These are phyloP conservation scores for Pseudomugil gertrudae DNA, from an alignment of 2,797 vertebrate genomes.

Conservation along the genomic window DNA sequence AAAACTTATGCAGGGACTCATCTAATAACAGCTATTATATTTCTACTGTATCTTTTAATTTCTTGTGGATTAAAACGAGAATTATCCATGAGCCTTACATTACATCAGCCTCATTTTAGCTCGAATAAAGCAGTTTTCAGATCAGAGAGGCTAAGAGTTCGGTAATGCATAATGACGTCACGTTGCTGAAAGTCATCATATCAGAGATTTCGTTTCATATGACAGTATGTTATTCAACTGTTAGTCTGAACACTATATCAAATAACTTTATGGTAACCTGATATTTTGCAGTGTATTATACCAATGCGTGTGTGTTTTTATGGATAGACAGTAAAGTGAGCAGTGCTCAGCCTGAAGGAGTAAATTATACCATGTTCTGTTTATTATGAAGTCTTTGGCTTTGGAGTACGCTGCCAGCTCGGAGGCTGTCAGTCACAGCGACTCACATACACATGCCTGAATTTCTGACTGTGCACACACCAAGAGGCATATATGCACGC, in stretches of 20 bases:
- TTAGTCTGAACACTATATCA: not conserved
- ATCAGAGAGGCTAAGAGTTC: too few species aligned
- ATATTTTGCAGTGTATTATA: conserved; percentile 27
- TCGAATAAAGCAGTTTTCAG: too few species aligned
- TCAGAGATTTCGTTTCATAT: too few species aligned
- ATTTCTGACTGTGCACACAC: not conserved
- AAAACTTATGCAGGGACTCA: too few species aligned
- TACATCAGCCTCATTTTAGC: too few species aligned
- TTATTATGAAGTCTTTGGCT: conserved; percentile 73
- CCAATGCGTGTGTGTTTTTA: conserved; percentile 22
- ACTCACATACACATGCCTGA: conserved; percentile 28
- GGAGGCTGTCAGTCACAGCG: conserved; percentile 75
- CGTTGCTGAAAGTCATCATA: too few species aligned
- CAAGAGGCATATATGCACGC: conserved; percentile 6
- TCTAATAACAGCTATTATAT: too few species aligned
- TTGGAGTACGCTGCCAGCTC: conserved; percentile 59
- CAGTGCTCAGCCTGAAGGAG: conserved; percentile 57
- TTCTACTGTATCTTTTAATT: too few species aligned
- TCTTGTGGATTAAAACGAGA: too few species aligned
- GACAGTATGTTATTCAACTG: too few species aligned
- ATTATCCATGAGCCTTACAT: too few species aligned
- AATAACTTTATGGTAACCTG: conserved; percentile 1
- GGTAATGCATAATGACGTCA: too few species aligned
- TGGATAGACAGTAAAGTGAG: conserved; percentile 55
- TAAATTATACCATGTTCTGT: conserved; percentile 74